phyloP scores from a whole-genome alignment of 2,113 vertebrate species.

The Plotosus lineatus region DNA sequence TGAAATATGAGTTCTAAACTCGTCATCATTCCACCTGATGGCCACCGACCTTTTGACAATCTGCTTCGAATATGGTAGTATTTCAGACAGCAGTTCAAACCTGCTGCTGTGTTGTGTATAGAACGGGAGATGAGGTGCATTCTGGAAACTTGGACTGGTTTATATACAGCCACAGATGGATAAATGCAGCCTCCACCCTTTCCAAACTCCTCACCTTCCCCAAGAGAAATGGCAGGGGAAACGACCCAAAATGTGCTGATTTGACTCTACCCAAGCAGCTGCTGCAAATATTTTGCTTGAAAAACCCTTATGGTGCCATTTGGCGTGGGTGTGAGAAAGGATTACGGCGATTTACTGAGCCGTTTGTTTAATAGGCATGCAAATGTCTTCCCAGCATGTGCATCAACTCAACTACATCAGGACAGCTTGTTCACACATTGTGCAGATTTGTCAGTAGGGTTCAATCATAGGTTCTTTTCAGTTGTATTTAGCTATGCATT shows the following conservation, averaged over 20 bases:
- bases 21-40: constrained; percentile 11
- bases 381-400: constrained; percentile 23
- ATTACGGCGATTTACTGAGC: constrained; percentile 73
- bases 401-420: constrained; percentile 16
- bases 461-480: constrained; percentile 3
- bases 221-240: constrained; percentile 46
- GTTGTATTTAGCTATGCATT: constrained; percentile 13
- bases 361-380: constrained; percentile 68
- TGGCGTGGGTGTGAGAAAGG: constrained; percentile 70
- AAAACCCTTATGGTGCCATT: constrained; percentile 57
- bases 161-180: constrained; percentile 64
- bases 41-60: constrained; percentile 9
- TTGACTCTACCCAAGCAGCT: constrained; percentile 60
- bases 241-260: constrained; percentile 66
- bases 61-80: neutral
- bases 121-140: constrained; percentile 11
- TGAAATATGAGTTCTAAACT: constrained; percentile 13
- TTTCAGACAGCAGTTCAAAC: neutral
- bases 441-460: constrained; percentile 29
- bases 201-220: constrained; percentile 33
- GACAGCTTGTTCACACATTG: constrained; percentile 28
- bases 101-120: neutral
- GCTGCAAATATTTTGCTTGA: constrained; percentile 65
- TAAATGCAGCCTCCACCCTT: constrained; percentile 16
- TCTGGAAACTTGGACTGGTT: constrained; percentile 47